phyloP scores from a whole-genome alignment of 1,140 invertebrate species.

The Zaprionus nigranus region DNA sequence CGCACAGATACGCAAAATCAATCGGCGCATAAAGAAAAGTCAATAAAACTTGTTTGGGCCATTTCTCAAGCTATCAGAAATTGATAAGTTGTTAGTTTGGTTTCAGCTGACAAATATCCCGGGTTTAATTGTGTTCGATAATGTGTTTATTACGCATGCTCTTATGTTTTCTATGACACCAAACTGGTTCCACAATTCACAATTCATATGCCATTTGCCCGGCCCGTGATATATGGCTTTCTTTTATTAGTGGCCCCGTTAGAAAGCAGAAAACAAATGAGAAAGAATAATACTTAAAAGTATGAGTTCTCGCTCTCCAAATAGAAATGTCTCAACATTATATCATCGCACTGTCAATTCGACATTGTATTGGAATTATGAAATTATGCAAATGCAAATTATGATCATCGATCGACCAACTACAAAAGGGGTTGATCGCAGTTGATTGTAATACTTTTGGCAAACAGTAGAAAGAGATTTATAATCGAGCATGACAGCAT shows the following conservation, averaged over 20 bases:
- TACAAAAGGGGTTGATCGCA: slow-evolving; percentile 59
- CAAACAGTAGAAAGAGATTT: slow-evolving; percentile 62
- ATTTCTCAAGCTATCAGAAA: slow-evolving; percentile 59
- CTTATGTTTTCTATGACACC: slow-evolving; percentile 24
- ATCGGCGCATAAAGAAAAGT: slow-evolving; percentile 44
- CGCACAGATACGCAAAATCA: slow-evolving; percentile 37
- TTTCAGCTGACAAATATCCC: slow-evolving; percentile 66
- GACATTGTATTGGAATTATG: slow-evolving; percentile 75
- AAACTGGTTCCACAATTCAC: slow-evolving; percentile 57
- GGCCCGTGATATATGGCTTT: slow-evolving; percentile 66
- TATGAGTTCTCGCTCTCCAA: neutral
- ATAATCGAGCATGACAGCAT: slow-evolving; percentile 73
- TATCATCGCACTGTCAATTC: slow-evolving; percentile 58
- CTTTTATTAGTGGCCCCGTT: slow-evolving; percentile 27
- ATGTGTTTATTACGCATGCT: slow-evolving; percentile 71
- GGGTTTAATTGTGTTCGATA: slow-evolving; percentile 68
- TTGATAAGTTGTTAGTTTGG: slow-evolving; percentile 61
- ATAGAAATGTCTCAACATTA: slow-evolving; percentile 21
- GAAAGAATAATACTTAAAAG: slow-evolving; percentile 12
- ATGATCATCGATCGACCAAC: slow-evolving; percentile 39
- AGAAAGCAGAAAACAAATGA: slow-evolving; percentile 1
- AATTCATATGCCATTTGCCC: slow-evolving; percentile 31
- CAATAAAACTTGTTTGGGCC: slow-evolving; percentile 65
- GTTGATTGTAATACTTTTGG: slow-evolving; percentile 57
- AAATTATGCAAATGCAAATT: slow-evolving; percentile 77